These are phyloP conservation scores for Heliconius ismenius DNA, from an alignment of 2,888 invertebrate genomes.

Conservation along the genomic window DNA sequence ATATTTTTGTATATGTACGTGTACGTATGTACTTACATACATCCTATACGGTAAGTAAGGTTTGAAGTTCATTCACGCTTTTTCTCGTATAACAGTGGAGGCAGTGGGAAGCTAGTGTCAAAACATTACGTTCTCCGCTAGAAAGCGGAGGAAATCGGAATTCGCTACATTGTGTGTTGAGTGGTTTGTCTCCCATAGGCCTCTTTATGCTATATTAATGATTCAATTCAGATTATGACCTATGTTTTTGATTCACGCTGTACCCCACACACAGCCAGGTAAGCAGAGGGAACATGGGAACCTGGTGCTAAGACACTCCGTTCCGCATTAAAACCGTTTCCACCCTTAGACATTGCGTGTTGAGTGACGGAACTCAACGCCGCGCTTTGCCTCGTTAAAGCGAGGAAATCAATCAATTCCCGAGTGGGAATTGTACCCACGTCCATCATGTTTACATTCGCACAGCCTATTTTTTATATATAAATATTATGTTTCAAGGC, in stretches of 20 bases:
- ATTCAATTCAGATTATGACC: too few relatives aligned
- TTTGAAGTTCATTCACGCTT: too few relatives aligned
- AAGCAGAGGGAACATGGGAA: background rate
- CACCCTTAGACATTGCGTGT: background rate
- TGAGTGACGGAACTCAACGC: background rate
- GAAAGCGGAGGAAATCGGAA: too few relatives aligned
- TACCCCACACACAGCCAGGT: too few relatives aligned
- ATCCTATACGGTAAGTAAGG: too few relatives aligned
- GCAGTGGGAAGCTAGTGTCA: background rate
- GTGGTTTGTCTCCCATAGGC: too few relatives aligned
- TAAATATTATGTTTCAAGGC: too few relatives aligned
- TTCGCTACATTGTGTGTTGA: too few relatives aligned
- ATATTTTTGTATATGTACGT: conserved; percentile 7
- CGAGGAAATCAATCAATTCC: background rate
- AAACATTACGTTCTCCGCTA: background rate
- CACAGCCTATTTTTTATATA: too few relatives aligned
- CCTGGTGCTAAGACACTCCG: background rate
- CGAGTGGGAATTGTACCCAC: background rate
- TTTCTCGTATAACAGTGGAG: background rate
- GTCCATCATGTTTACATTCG: background rate
- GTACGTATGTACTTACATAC: background rate
- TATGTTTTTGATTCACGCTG: background rate
- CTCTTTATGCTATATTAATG: too few relatives aligned
- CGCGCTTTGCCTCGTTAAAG: background rate
- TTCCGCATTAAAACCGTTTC: background rate